A percentile compares a stretch with the other conserved stretches of the same genome.
Conservation (phyloP, 2,888 invertebrate species). For the Drosophila peninsularis region DNA sequence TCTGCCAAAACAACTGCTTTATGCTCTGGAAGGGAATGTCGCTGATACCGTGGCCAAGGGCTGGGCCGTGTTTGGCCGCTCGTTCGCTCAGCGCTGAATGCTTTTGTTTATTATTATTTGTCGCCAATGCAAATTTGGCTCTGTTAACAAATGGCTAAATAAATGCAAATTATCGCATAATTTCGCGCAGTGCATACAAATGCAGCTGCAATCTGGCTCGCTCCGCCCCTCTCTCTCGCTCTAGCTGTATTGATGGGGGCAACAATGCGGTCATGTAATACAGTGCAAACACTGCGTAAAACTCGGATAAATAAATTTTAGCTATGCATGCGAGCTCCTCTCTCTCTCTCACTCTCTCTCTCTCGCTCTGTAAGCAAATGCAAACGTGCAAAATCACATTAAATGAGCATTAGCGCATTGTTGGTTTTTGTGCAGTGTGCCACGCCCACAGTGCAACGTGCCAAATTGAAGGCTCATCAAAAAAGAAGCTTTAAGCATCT, state of each 20-base stretch:
- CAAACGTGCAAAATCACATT: conserved; percentile 78
- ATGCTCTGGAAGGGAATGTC: too few relatives aligned
- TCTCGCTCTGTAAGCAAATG: conserved; percentile 40
- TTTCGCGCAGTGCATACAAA: conserved; percentile 24
- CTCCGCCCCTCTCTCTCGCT: background rate
- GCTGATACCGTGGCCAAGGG: too few relatives aligned
- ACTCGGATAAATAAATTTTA: conserved; percentile 72
- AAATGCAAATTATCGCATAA: conserved; percentile 8
- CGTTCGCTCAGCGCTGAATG: background rate
- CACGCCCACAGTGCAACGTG: background rate
- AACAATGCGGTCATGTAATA: conserved; percentile 77
- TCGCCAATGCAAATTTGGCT: background rate
- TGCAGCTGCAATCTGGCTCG: too few relatives aligned
- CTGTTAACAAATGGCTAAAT: conserved; percentile 4
- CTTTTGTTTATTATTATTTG: conserved; percentile 15
- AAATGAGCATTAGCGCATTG: conserved; percentile 79
- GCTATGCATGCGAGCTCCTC: conserved; percentile 24
- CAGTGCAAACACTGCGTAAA: conserved; percentile 76
- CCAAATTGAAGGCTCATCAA: conserved; percentile 10
- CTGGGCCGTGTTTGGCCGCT: too few relatives aligned
- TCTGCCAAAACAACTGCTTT: too few relatives aligned
- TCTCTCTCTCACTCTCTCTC: background rate
- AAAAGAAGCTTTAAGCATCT: conserved; percentile 27
- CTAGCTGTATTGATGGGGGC: too few relatives aligned
- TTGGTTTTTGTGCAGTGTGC: conserved; percentile 58